Percentiles rank a stretch among this genome's conserved stretches.
Evolutionary conservation across 1,140 invertebrate species (phyloP).

Genomic region (Aleiodes sp.): DNA sequence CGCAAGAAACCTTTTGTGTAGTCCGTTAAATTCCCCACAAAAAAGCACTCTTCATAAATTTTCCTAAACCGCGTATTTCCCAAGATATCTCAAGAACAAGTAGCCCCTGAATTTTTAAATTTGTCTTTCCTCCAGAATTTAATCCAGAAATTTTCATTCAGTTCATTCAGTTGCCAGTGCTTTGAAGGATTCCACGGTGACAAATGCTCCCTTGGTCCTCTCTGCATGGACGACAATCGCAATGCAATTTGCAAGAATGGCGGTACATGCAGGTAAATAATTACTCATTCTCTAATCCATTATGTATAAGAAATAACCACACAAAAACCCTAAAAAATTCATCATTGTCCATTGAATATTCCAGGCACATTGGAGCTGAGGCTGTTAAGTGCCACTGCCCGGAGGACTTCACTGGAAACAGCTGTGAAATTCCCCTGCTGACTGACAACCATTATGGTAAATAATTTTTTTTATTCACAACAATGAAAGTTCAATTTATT

Average conservation of each 20-base stretch:
- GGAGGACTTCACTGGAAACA: slow-evolving; percentile 71
- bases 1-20: too few species aligned
- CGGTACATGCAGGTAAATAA: slow-evolving; percentile 78
- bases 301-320: background rate
- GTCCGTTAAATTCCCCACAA: too few species aligned
- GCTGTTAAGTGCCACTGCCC: slow-evolving; percentile 75
- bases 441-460: slow-evolving; percentile 37
- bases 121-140: background rate
- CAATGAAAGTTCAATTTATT: background rate
- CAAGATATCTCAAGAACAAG: background rate
- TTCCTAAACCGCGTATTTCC: too few species aligned
- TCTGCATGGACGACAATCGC: slow-evolving; percentile 71
- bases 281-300: background rate
- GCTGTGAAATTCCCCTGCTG: slow-evolving; percentile 72
- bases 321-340: background rate
- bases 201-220: slow-evolving; percentile 77
- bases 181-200: slow-evolving; percentile 77
- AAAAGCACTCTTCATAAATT: too few species aligned
- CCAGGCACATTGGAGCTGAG: slow-evolving; percentile 76
- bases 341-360: background rate
- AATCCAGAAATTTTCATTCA: slow-evolving; percentile 37
- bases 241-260: slow-evolving; percentile 78
- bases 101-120: too few species aligned
- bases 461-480: background rate
- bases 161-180: slow-evolving; percentile 76